phyloP scores from a whole-genome alignment of 2,113 vertebrate species.

The Mus pahari region DNA sequence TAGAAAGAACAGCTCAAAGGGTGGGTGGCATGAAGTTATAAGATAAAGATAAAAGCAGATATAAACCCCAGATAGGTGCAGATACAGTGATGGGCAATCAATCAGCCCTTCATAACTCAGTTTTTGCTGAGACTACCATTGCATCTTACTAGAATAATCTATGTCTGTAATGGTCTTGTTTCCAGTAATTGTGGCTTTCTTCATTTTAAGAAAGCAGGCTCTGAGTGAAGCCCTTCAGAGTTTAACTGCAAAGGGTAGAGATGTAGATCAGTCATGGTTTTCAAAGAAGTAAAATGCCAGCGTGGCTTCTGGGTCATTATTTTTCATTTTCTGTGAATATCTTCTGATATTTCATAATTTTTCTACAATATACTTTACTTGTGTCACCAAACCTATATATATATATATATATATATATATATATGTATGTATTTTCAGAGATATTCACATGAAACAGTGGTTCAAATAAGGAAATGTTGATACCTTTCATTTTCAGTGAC shows the following conservation, averaged over 20 bases:
- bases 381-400: background rate
- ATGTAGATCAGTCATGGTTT: background rate
- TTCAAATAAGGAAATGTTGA: background rate
- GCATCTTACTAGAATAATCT: background rate
- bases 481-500: background rate
- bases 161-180: background rate
- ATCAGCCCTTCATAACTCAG: background rate
- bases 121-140: background rate
- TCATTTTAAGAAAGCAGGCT: background rate
- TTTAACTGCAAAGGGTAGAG: background rate
- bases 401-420: too few relatives aligned
- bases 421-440: constrained; percentile 6
- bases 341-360: background rate
- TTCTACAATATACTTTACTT: constrained; percentile 10
- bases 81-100: background rate
- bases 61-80: background rate
- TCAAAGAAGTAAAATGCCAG: background rate
- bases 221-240: background rate
- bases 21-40: background rate
- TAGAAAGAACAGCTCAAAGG: background rate
- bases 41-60: background rate
- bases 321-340: background rate
- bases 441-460: constrained; percentile 26
- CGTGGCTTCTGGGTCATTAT: background rate
- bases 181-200: background rate